Evolutionary conservation across 2,113 vertebrate species (phyloP).

Genomic region (Gallinago paraguaiae): DNA sequence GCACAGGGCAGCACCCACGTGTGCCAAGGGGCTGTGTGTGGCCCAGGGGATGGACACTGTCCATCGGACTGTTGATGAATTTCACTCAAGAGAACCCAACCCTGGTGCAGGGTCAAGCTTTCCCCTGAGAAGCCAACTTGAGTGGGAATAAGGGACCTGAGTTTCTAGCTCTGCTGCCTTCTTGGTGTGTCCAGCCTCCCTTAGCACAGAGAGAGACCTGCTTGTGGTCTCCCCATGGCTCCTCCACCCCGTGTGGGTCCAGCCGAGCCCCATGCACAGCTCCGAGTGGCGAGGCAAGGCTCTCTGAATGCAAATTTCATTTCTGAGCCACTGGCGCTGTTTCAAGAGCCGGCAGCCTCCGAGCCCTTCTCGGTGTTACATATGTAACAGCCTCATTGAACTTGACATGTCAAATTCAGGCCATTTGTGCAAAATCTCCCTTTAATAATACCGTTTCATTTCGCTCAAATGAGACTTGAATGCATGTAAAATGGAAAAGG

Average conservation of each 20-base stretch:
- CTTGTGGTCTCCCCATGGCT: fast-evolving
- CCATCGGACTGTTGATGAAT: fast-evolving
- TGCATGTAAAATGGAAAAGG: slow-evolving; percentile 87
- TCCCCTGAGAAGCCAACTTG: background rate
- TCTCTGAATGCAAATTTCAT: slow-evolving; percentile 78
- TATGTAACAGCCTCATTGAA: slow-evolving; percentile 91
- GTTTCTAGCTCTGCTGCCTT: background rate
- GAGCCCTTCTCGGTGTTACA: slow-evolving; percentile 77
- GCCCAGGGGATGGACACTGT: fast-evolving
- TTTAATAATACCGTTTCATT: slow-evolving; percentile 93
- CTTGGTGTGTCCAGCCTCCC: background rate
- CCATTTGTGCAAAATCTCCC: slow-evolving; percentile 96
- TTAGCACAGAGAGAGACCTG: background rate
- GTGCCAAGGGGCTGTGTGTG: fast-evolving
- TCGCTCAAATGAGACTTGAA: slow-evolving; percentile 87
- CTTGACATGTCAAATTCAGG: slow-evolving; percentile 95
- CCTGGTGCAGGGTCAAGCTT: background rate
- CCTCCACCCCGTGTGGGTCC: background rate
- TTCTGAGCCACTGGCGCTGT: slow-evolving; percentile 75
- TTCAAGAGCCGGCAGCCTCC: slow-evolving; percentile 72
- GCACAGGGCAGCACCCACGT: background rate
- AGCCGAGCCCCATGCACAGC: background rate
- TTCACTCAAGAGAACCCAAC: background rate
- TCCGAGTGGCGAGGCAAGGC: background rate
- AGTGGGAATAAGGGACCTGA: background rate